These are phyloP conservation scores for Pygoscelis adeliae DNA, from an alignment of 2,113 vertebrate species.

Conservation along the genomic window DNA sequence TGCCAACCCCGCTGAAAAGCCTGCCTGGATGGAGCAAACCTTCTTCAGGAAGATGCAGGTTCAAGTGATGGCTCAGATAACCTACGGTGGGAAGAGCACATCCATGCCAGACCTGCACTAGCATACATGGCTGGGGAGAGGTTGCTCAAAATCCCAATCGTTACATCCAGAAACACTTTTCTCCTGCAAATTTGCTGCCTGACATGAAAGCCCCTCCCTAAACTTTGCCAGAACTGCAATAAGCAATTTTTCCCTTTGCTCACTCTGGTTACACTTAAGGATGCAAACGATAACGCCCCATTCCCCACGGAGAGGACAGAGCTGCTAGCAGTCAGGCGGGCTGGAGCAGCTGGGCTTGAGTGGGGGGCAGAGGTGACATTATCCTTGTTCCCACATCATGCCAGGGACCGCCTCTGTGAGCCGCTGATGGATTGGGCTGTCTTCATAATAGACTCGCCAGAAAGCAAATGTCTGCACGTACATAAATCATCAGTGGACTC, in stretches of 20 bases:
- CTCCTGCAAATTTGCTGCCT: not conserved
- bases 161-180: not conserved
- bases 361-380: not conserved
- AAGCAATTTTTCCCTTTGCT: not conserved
- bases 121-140: not conserved
- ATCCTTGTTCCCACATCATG: not conserved
- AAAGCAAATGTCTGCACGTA: constrained; percentile 26
- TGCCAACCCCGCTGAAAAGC: not conserved
- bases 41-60: not conserved
- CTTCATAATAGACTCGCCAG: not conserved
- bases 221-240: not conserved
- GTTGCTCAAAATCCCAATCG: not conserved
- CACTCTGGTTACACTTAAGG: not conserved
- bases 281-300: rapidly evolving
- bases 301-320: not conserved
- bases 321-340: not conserved
- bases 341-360: not conserved
- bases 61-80: not conserved
- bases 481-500: constrained; percentile 14
- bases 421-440: constrained; percentile 38
- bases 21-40: not conserved
- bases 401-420: not conserved
- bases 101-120: not conserved
- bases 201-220: not conserved
- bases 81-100: not conserved